phyloP scores from a whole-genome alignment of 2,113 vertebrate species.

The Corvus moneduloides region DNA sequence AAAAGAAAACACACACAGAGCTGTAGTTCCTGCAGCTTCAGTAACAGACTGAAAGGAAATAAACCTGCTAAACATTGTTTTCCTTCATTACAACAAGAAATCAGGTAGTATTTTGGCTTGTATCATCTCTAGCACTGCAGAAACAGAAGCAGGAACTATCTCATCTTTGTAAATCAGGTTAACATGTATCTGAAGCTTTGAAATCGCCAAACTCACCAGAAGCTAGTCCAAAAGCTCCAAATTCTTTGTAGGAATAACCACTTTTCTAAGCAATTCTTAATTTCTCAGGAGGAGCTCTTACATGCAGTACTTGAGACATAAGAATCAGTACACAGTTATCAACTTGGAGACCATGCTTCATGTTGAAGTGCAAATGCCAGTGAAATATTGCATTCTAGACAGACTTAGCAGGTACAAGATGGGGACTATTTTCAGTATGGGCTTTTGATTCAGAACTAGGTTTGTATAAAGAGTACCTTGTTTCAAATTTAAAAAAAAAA shows the following conservation, averaged over 20 bases:
- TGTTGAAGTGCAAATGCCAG: conserved; percentile 30
- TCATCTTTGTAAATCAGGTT: not conserved
- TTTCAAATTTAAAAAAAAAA: not conserved
- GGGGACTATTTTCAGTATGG: not conserved
- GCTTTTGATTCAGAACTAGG: conserved; percentile 1
- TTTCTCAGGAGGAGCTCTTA: conserved; percentile 24
- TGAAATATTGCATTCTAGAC: not conserved
- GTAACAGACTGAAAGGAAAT: not conserved
- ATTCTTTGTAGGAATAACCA: not conserved
- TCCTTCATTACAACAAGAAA: not conserved
- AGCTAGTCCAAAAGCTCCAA: not conserved
- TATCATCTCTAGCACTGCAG: not conserved
- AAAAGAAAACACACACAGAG: not conserved
- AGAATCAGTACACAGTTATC: not conserved
- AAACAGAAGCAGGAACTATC: not conserved
- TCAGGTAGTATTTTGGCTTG: not conserved
- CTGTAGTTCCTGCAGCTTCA: not conserved
- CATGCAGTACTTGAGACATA: not conserved
- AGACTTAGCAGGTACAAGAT: not conserved
- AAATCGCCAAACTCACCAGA: not conserved
- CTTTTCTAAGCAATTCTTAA: not conserved
- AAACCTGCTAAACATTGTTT: not conserved
- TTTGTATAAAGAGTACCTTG: not conserved
- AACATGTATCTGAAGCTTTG: not conserved
- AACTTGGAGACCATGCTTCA: conserved; percentile 32